Conservation (phyloP, 2,888 invertebrate genomes). For the Ichneumoninae sp. region DNA sequence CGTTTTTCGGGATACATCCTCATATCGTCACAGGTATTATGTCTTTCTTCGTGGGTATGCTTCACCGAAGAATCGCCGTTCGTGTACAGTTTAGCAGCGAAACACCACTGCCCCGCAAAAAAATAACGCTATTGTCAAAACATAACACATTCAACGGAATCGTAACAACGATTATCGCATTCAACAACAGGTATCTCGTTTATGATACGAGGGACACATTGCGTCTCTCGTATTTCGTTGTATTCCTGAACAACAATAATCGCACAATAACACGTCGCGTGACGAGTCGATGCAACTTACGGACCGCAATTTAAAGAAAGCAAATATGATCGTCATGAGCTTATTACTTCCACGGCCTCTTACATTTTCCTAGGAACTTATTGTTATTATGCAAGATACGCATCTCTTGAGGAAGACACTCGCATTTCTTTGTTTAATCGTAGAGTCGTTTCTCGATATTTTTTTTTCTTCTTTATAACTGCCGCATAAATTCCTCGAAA, state of each 20-base stretch:
- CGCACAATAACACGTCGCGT: constrained; percentile 22
- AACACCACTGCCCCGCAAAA: background rate
- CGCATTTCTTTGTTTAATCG: constrained; percentile 32
- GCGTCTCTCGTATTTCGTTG: constrained; percentile 14
- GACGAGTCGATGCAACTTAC: constrained; percentile 8
- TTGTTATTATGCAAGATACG: constrained; percentile 54
- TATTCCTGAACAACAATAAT: constrained; percentile 16
- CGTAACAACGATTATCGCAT: constrained; percentile 5
- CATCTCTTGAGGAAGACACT: constrained; percentile 57
- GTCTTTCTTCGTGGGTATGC: background rate
- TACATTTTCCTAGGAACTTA: constrained; percentile 60
- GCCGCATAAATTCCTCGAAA: constrained; percentile 55
- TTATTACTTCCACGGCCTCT: constrained; percentile 2
- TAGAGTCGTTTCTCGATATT: background rate
- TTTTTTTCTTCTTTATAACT: constrained; percentile 30
- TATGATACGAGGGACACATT: background rate
- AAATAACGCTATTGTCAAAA: background rate
- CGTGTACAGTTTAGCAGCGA: background rate
- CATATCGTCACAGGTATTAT: background rate
- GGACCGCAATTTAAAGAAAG: constrained; percentile 9
- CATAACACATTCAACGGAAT: constrained; percentile 3
- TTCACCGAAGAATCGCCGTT: background rate
- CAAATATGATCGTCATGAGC: constrained; percentile 12
- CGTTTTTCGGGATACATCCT: background rate
- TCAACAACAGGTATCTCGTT: background rate